Evolutionary conservation across 2,888 invertebrate species (phyloP).

Genomic region (Dascillus cervinus): DNA sequence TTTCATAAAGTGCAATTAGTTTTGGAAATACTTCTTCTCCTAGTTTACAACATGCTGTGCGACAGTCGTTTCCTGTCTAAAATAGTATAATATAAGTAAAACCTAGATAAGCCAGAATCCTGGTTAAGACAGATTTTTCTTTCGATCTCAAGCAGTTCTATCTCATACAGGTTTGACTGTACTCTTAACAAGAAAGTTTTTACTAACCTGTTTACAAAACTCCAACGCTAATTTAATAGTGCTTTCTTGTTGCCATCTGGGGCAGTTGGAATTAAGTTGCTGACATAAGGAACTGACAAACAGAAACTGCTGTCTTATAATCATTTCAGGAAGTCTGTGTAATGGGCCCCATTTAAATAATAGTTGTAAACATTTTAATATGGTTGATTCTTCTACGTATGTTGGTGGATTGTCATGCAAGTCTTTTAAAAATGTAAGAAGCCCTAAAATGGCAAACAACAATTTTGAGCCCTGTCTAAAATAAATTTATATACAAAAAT

Average conservation of each 20-base stretch:
- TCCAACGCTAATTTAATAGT: conserved; percentile 15
- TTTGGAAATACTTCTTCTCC: conserved; percentile 32
- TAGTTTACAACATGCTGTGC: conserved; percentile 35
- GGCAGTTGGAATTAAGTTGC: conserved; percentile 17
- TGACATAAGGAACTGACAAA: conserved; percentile 30
- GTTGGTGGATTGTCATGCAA: conserved; percentile 1
- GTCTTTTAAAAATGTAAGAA: conserved; percentile 13
- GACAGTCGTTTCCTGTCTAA: conserved; percentile 34
- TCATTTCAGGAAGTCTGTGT: conserved; percentile 24
- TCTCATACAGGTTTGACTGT: too few species aligned
- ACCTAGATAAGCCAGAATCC: too few species aligned
- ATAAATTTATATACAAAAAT: too few species aligned
- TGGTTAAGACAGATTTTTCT: too few species aligned
- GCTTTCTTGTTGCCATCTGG: conserved; percentile 20
- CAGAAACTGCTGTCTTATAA: conserved; percentile 28
- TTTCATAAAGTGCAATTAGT: conserved; percentile 26
- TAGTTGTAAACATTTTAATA: conserved; percentile 26
- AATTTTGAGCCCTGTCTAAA: background rate
- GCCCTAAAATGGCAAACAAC: conserved; percentile 11
- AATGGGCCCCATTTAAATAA: conserved; percentile 31
- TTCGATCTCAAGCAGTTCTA: too few species aligned
- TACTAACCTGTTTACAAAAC: conserved; percentile 16
- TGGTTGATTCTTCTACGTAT: conserved; percentile 13
- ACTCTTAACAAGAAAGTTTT: too few species aligned
- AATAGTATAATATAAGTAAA: conserved; percentile 9